Conservation (phyloP, 2,888 invertebrate species). For the Hypomecis punctinalis region DNA sequence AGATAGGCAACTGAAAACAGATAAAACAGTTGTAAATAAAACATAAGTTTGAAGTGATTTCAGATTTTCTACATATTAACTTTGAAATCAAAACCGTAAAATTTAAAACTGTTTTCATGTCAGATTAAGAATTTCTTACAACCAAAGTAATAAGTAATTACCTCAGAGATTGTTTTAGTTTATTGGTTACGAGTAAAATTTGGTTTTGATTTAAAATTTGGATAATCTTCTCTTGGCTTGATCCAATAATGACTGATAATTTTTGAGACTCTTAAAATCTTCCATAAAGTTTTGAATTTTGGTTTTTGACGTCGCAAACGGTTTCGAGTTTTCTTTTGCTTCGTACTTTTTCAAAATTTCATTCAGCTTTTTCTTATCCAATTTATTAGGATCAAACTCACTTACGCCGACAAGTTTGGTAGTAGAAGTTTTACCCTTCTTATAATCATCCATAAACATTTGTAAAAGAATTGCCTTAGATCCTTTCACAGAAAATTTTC, state of each 20-base stretch:
- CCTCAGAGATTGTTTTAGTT: not conserved
- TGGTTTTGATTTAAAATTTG: not conserved
- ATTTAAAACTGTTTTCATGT: too few species aligned
- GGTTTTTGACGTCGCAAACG: not conserved
- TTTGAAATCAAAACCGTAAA: too few species aligned
- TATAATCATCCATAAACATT: constrained; percentile 28
- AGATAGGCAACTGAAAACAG: too few species aligned
- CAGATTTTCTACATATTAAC: too few species aligned
- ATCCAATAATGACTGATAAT: constrained; percentile 1
- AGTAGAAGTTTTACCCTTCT: constrained; percentile 2
- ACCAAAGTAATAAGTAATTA: not conserved
- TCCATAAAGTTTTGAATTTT: constrained; percentile 3
- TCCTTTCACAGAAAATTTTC: constrained; percentile 25
- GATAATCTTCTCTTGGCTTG: not conserved
- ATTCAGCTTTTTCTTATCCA: constrained; percentile 3
- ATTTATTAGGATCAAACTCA: constrained; percentile 8
- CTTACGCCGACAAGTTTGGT: not conserved
- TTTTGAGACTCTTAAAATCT: constrained; percentile 10
- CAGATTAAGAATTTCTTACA: too few species aligned
- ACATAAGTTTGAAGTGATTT: too few species aligned
- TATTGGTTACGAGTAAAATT: too few species aligned
- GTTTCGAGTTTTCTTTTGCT: constrained; percentile 1
- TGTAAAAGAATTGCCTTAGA: constrained; percentile 26
- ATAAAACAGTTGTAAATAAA: too few species aligned
- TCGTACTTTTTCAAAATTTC: constrained; percentile 7